Evolutionary conservation across 2,888 invertebrate species (phyloP), one percentile per base, ranked within the genome.

Genomic region (Lacanobia oleracea): DNA sequence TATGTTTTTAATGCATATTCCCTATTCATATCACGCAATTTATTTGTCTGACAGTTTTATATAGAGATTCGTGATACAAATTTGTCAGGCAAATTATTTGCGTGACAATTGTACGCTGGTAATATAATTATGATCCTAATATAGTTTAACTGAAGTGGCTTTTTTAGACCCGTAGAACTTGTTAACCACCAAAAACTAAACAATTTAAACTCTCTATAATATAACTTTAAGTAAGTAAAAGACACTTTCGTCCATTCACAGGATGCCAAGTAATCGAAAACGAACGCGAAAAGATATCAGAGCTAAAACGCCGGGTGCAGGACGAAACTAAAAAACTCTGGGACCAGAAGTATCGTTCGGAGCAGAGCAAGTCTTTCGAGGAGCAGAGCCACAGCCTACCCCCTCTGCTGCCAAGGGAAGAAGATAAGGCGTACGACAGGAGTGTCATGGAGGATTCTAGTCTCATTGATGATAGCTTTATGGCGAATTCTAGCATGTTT

Each of bases 221-320:
- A 40, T 48, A 43, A 4, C 6, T 43, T 4, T 43, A 43, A 14
- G 5, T 43, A 43, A 14, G 5, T 23, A 53, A 18, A 27, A n/a
- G 6, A 14, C 7, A 6, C 12, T 45, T n/a, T 27, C 9, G 6
- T 33, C 0, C 18, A 1, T 56, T n/a, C 9, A 37, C 90, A 99
- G 99, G 99, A 77, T 98, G 98, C 86, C 98, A 98, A 96, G 98
- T 99, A 79, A 98, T 99, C 88, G 98, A 99, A 90, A 98, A 99
- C 90, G 99, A 99, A 93, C 96, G 98, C 53, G 97, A 98, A 85
- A 97, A 99, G 87, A 98, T 99, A 84, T 97, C 97, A 75, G 98
- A 98, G 88, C 93, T 99, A 69, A 98, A 99, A 89, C 97, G 98
- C 83, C 96, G 98, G 61, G 98, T 98, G 0, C 98, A 99, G 88